A percentile compares a stretch with the other conserved stretches of the same genome.
Conservation (phyloP, 2,113 vertebrate species). For the Aythya baeri region DNA sequence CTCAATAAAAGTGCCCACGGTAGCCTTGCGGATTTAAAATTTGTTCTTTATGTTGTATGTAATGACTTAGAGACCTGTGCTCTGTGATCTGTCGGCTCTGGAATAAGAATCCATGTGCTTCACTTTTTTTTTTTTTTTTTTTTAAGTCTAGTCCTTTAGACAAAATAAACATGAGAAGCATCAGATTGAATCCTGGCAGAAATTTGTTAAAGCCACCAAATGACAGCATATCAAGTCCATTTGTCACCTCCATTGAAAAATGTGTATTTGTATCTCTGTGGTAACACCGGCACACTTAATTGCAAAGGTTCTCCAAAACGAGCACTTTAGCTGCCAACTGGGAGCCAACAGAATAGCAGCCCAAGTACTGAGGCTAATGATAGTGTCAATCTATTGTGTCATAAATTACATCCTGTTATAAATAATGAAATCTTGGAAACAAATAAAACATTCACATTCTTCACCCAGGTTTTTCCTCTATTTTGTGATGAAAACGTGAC, state of each 20-base stretch:
- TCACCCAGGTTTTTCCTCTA: neutral
- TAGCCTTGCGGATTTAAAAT: neutral
- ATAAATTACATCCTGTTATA: slow-evolving; percentile 61
- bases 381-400: slow-evolving; percentile 34
- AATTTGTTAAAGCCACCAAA: slow-evolving; percentile 1
- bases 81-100: neutral
- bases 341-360: slow-evolving; percentile 16
- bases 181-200: neutral
- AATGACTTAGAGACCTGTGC: neutral
- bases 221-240: neutral
- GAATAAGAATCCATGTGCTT: neutral
- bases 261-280: neutral
- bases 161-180: neutral
- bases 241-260: neutral
- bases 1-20: neutral
- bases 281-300: neutral
- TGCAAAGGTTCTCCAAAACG: neutral
- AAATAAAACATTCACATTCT: slow-evolving; percentile 1
- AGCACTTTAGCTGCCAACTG: neutral
- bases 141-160: neutral
- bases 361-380: neutral
- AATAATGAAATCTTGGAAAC: slow-evolving; percentile 62
- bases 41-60: neutral
- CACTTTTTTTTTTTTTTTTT: neutral
- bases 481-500: slow-evolving; percentile 36